These are phyloP conservation scores for Ommatoiulus sabulosus DNA, from an alignment of 2,888 invertebrate genomes.

Conservation along the genomic window DNA sequence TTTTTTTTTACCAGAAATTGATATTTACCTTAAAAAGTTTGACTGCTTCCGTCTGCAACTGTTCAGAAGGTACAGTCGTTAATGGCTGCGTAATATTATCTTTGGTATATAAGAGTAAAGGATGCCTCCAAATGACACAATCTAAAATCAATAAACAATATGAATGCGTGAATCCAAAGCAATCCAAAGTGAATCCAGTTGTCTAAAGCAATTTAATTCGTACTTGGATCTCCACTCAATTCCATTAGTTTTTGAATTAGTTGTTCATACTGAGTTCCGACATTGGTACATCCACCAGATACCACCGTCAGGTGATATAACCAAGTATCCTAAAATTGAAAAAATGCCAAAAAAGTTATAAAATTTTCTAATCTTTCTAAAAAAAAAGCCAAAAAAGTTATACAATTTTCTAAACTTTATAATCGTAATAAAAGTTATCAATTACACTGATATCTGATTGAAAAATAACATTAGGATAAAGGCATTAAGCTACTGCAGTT, in stretches of 20 bases:
- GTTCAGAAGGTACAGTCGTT: conserved; percentile 89
- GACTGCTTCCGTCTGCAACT: conserved; percentile 88
- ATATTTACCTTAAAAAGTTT: conserved; percentile 87
- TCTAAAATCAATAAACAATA: conserved; percentile 70
- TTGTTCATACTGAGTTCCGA: conserved; percentile 96
- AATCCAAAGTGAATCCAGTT: no score
- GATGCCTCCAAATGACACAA: conserved; percentile 94
- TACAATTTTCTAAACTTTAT: no score
- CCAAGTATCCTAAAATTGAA: conserved; percentile 72
- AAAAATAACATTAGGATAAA: no score
- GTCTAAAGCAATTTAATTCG: conserved; percentile 65
- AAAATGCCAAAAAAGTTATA: conserved; percentile 59
- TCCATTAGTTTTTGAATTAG: conserved; percentile 96
- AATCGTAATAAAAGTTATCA: no score
- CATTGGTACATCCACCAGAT: conserved; percentile 85
- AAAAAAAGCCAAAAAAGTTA: no score
- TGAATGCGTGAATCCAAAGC: background rate
- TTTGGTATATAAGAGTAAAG: conserved; percentile 88
- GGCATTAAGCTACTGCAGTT: no score
- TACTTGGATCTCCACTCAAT: conserved; percentile 91
- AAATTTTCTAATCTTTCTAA: no score
- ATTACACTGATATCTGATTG: no score
- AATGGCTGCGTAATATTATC: conserved; percentile 90
- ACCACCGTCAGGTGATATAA: conserved; percentile 83
- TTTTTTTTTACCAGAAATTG: background rate